phyloP scores from a whole-genome alignment of 2,797 vertebrate species.

The Halcyon leucocephala region DNA sequence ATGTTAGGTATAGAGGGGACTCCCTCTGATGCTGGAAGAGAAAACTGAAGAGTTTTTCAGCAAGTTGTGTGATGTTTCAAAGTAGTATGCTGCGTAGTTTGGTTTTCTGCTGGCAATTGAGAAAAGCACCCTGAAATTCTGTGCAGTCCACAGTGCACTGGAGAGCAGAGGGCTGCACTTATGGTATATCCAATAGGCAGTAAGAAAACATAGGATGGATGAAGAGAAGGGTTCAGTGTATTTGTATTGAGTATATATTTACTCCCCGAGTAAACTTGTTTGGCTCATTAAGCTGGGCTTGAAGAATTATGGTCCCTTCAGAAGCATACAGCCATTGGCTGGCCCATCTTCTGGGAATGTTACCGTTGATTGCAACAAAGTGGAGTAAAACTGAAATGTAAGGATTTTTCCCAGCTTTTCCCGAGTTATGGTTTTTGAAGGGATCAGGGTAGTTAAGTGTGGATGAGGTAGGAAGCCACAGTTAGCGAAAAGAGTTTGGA shows the following conservation, averaged over 20 bases:
- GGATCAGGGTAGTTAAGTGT: background rate
- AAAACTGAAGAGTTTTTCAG: background rate
- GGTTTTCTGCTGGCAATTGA: background rate
- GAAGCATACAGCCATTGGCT: background rate
- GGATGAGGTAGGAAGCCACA: background rate
- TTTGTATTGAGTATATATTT: background rate
- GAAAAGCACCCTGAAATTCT: background rate
- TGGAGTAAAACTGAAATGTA: background rate
- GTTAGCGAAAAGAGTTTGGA: background rate
- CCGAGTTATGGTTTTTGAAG: background rate
- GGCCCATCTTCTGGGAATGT: background rate
- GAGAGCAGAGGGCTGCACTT: background rate
- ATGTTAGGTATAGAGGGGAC: background rate
- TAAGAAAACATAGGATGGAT: background rate
- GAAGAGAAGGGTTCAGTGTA: background rate
- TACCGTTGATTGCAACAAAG: background rate
- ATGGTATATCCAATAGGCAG: background rate
- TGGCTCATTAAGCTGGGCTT: background rate
- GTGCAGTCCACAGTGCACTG: fast-evolving
- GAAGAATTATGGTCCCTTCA: background rate
- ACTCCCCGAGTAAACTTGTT: background rate
- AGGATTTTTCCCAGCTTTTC: background rate
- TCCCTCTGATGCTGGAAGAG: background rate
- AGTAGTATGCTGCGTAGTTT: background rate
- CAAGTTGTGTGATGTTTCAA: background rate